A percentile compares a stretch with the other conserved stretches of the same genome.
phyloP scores from a whole-genome alignment of 2,888 invertebrate species.

The Agrenia bidenticulata region DNA sequence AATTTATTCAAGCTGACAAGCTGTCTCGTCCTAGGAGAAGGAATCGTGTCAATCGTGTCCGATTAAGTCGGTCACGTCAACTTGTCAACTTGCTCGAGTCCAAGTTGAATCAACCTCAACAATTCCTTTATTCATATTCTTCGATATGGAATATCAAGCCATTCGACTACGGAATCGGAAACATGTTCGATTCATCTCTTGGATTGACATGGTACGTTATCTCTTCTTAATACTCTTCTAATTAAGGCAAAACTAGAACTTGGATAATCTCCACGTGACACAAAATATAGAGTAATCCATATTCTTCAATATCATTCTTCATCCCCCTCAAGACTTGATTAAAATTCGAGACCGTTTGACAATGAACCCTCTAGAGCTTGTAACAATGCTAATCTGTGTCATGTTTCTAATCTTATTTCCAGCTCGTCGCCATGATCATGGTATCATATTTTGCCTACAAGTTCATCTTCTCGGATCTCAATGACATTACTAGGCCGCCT shows the following conservation, averaged over 20 bases:
- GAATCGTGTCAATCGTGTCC: conserved; percentile 36
- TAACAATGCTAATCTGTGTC: no score
- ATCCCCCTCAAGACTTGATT: no score
- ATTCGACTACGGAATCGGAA: conserved; percentile 44
- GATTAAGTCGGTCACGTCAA: conserved; percentile 41
- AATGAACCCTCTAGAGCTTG: no score
- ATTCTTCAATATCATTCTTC: no score
- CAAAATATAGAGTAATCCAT: no score
- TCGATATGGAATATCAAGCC: conserved; percentile 48
- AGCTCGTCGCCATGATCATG: conserved; percentile 43
- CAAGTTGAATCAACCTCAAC: conserved; percentile 21
- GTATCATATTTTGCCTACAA: conserved; percentile 44
- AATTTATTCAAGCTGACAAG: conserved; percentile 33
- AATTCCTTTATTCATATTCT: conserved; percentile 41
- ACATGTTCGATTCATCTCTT: conserved; percentile 44
- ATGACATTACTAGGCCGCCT: conserved; percentile 40
- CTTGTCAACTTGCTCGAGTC: conserved; percentile 24
- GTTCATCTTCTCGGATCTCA: conserved; percentile 38
- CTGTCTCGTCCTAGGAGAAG: conserved; percentile 34
- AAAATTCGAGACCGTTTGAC: no score
- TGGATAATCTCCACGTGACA: no score
- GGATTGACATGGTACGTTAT: conserved; percentile 40
- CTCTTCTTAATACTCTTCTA: no score
- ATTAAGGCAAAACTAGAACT: no score
- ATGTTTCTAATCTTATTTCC: no score